Evolutionary conservation across 1,140 invertebrate species (phyloP).

Genomic region (Asobara japonica): DNA sequence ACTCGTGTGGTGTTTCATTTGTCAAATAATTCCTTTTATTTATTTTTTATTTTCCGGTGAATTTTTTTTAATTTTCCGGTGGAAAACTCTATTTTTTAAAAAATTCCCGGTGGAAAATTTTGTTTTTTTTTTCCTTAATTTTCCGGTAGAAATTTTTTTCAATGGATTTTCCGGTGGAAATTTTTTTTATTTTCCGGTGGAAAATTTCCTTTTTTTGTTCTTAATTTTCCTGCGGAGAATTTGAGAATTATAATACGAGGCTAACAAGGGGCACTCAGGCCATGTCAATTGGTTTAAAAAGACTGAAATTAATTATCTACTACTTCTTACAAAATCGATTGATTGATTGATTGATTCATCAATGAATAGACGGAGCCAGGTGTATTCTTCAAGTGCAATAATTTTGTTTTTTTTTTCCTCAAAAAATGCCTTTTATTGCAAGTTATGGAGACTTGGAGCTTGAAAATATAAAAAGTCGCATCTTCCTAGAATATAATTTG

Average conservation of each 20-base stretch:
- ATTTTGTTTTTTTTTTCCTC: constrained; percentile 40
- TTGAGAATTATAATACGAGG: too few relatives aligned
- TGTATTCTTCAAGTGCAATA: neutral
- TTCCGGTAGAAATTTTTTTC: too few relatives aligned
- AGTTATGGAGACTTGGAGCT: constrained; percentile 42
- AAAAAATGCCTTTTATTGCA: constrained; percentile 20
- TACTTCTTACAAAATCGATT: constrained; percentile 8
- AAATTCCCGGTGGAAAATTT: constrained; percentile 20
- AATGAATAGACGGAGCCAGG: constrained; percentile 51
- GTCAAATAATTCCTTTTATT: constrained; percentile 20
- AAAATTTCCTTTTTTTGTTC: too few relatives aligned
- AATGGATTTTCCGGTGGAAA: too few relatives aligned
- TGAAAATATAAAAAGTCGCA: constrained; percentile 26
- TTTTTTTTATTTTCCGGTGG: neutral
- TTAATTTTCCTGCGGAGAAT: too few relatives aligned
- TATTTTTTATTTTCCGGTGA: constrained; percentile 37
- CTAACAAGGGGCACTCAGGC: too few relatives aligned
- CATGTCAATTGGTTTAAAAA: too few relatives aligned
- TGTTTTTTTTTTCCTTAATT: too few relatives aligned
- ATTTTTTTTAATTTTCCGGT: constrained; percentile 37
- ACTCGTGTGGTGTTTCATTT: constrained; percentile 47
- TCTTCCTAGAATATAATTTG: too few relatives aligned
- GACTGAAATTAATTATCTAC: too few relatives aligned
- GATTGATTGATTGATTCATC: constrained; percentile 40
- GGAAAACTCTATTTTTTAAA: constrained; percentile 37